Evolutionary conservation across 2,888 invertebrate species (phyloP).

Genomic region (Epirrhoe alternata): DNA sequence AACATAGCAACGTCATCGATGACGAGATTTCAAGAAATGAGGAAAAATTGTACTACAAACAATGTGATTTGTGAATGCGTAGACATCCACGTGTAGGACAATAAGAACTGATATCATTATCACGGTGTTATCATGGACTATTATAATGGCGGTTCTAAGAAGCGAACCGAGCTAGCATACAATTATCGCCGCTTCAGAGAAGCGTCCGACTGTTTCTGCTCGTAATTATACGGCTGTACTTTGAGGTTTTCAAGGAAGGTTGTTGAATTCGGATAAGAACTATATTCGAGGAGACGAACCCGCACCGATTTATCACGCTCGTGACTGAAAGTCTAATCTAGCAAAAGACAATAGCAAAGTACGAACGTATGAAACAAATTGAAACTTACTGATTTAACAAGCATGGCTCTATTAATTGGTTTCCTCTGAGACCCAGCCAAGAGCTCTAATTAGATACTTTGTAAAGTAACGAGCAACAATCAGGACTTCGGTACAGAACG

Average conservation of each 20-base stretch:
- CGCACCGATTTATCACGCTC: background rate
- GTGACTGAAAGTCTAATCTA: conserved; percentile 5
- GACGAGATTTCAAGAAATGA: conserved; percentile 43
- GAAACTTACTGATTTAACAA: conserved; percentile 2
- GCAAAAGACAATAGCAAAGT: background rate
- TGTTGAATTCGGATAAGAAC: conserved; percentile 38
- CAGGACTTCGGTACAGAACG: conserved; percentile 18
- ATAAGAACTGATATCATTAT: conserved; percentile 70
- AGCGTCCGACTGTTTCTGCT: conserved; percentile 56
- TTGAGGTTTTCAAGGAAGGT: conserved; percentile 45
- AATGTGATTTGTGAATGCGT: conserved; percentile 41
- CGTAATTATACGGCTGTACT: conserved; percentile 59
- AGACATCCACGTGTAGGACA: conserved; percentile 52
- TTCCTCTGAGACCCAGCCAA: background rate
- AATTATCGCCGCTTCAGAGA: conserved; percentile 76
- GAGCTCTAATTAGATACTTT: conserved; percentile 9
- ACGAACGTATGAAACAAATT: background rate
- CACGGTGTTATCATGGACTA: conserved; percentile 69
- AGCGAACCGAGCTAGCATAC: conserved; percentile 61
- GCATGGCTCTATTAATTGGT: background rate
- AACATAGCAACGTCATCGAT: conserved; percentile 32
- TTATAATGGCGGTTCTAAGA: conserved; percentile 70
- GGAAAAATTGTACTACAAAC: conserved; percentile 49
- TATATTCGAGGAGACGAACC: conserved; percentile 30
- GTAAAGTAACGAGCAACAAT: conserved; percentile 7